These are phyloP conservation scores for Tyto alba DNA, from an alignment of 2,113 vertebrate species.

Conservation along the genomic window DNA sequence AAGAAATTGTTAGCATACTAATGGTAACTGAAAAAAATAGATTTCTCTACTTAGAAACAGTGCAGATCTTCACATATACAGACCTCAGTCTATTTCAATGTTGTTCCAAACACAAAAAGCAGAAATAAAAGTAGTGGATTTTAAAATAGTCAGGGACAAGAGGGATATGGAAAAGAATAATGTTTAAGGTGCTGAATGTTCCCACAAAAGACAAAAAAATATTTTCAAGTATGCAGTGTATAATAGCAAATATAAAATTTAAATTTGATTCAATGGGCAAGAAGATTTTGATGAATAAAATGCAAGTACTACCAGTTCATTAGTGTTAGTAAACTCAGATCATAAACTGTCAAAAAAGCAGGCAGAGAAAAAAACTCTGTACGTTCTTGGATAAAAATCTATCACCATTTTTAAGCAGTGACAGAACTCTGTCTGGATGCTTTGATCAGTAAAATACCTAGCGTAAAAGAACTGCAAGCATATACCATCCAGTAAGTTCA, in stretches of 20 bases:
- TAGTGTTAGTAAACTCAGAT: not conserved
- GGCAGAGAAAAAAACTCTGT: not conserved
- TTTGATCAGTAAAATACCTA: not conserved
- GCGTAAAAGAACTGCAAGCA: not conserved
- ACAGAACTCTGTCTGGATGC: not conserved
- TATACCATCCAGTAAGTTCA: not conserved
- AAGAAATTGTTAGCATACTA: not conserved
- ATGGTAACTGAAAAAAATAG: not conserved
- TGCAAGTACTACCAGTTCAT: not conserved
- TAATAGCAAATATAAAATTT: not conserved
- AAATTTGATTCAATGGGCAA: not conserved
- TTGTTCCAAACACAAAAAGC: not conserved
- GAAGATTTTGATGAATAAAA: not conserved
- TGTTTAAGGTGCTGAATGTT: not conserved
- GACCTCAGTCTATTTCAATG: not conserved
- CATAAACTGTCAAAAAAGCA: not conserved
- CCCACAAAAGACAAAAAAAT: not conserved
- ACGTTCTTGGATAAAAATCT: not conserved
- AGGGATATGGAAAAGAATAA: not conserved
- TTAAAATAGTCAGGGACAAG: not conserved
- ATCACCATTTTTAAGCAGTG: not conserved
- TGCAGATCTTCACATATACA: not conserved
- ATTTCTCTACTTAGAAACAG: not conserved
- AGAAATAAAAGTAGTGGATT: not conserved
- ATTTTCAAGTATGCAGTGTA: not conserved